Conservation (phyloP, 2,888 invertebrate species). For the Drepana falcataria region DNA sequence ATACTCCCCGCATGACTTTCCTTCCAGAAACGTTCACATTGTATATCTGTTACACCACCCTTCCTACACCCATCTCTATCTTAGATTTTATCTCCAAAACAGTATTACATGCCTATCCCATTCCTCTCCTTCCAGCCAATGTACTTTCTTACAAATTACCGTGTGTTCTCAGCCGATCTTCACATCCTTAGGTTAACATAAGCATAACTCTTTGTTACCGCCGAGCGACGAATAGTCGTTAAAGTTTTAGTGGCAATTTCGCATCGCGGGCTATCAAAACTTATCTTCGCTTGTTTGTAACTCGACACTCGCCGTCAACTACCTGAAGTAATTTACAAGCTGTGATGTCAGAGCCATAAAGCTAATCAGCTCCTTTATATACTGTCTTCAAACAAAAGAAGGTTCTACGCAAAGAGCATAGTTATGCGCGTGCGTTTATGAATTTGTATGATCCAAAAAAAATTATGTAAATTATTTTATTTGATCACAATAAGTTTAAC, state of each 20-base stretch:
- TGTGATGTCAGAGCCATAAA: not conserved
- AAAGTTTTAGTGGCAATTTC: conserved; percentile 53
- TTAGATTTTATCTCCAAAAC: no score
- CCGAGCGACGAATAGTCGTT: conserved; percentile 34
- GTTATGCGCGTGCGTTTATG: no score
- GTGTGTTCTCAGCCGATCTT: not conserved
- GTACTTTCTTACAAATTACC: no score
- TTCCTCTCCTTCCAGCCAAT: no score
- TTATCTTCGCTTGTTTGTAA: conserved; percentile 39
- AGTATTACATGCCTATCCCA: no score
- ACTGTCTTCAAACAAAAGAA: not conserved
- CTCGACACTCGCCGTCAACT: conserved; percentile 14
- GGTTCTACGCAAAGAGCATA: not conserved
- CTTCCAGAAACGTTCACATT: no score
- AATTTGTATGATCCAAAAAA: no score
- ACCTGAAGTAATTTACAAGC: conserved; percentile 5
- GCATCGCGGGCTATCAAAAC: conserved; percentile 33
- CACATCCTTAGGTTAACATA: not conserved
- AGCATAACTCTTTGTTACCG: conserved; percentile 14
- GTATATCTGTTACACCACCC: no score
- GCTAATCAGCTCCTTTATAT: not conserved
- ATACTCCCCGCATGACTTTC: no score
- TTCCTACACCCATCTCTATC: no score
- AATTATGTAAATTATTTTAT: no score
- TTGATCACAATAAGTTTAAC: no score